Percentiles rank a stretch among this genome's conserved stretches.
Conservation (phyloP, 2,888 invertebrate genomes). For the Eueremaeus valkanovi region DNA sequence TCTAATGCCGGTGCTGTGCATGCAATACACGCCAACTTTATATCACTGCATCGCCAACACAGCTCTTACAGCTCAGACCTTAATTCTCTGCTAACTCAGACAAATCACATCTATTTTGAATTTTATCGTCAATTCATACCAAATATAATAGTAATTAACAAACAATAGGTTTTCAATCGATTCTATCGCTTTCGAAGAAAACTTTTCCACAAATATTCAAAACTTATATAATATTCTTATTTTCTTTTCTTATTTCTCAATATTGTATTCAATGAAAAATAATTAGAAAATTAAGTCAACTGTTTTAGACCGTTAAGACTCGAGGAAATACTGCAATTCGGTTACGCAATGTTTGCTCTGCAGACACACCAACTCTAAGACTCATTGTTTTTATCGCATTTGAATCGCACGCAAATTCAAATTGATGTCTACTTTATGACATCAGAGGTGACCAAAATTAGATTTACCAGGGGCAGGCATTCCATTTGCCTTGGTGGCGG, state of each 20-base stretch:
- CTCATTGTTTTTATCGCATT: constrained; percentile 29
- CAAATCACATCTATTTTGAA: neutral
- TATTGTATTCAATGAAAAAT: neutral
- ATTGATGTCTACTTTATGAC: too few relatives aligned
- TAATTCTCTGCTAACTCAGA: neutral
- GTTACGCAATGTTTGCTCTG: constrained; percentile 20
- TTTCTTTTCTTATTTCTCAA: too few relatives aligned
- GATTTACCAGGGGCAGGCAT: too few relatives aligned
- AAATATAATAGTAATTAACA: neutral
- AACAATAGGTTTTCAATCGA: neutral
- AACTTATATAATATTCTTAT: too few relatives aligned
- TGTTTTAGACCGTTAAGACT: constrained; percentile 27
- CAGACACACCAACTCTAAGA: neutral
- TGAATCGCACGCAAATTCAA: constrained; percentile 18
- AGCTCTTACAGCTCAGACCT: neutral
- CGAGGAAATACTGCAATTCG: constrained; percentile 23
- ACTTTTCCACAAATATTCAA: neutral
- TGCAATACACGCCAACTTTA: constrained; percentile 29
- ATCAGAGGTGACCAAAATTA: too few relatives aligned
- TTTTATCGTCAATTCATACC: neutral
- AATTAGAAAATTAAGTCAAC: constrained; percentile 29
- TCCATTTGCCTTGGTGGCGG: too few relatives aligned
- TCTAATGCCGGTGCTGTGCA: constrained; percentile 22
- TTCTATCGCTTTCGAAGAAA: neutral
- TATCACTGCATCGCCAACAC: constrained; percentile 2